Evolutionary conservation across 2,888 invertebrate genomes (phyloP), one percentile per base, ranked within the genome.

Genomic region (Bellardia pandia): DNA sequence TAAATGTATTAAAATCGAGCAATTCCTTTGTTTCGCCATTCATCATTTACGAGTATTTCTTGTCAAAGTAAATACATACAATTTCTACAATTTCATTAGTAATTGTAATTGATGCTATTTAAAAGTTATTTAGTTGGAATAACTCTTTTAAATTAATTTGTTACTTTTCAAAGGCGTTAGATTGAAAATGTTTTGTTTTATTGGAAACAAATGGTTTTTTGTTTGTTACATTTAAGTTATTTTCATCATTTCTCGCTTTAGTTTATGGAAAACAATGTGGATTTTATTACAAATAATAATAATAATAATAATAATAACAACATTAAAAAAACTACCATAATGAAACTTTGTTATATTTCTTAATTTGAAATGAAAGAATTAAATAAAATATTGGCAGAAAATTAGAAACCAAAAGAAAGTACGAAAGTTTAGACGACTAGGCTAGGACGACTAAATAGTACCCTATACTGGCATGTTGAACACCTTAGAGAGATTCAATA

Each of bases 321-420:
- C 37, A 1, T 1, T 6, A 37, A 37, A 45, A 71, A 51, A 13
- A 37, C n/a, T 45, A 45, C 45, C 4, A 82, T 51, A 56, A 53
- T 2, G 13, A 14, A 14, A 78, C 37, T 78, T 78, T 53, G 7
- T 60, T 64, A 71, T 76, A 60, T 48, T 71, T 53, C 76, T 77
- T 58, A 45, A 56, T 30, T 77, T 58, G 58, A 77, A 56, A 58
- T 69, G 71, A 40, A 69, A 23, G 23, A 23, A 14, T 53, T 48
- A 74, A 68, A 56, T 6, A 77, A 53, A 53, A 64, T 42, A 9
- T 56, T 45, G 3, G 58, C 30, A 37, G 16, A 40, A 64, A 64
- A 7, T 33, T 33, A 40, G 40, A 14, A 40, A 30, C 2, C 1
- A 51, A 62, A 75, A 64, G 23, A 2, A n/a, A 11, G 3, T 23